Conservation (phyloP, 2,797 vertebrate species). For the Peromyscus melanophrys region DNA sequence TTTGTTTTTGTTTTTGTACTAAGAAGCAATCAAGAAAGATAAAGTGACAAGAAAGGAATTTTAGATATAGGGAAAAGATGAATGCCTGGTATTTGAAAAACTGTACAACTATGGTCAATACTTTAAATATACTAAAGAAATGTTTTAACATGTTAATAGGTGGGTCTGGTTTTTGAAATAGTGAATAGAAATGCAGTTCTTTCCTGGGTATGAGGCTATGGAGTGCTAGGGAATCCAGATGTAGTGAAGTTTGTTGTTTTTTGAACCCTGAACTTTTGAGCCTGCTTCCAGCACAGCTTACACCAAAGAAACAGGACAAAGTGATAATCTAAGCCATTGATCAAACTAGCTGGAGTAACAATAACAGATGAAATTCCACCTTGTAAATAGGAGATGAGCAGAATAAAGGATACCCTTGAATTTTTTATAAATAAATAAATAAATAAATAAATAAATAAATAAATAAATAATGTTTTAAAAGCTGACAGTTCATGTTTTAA, state of each 20-base stretch:
- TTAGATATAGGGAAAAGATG: constrained; percentile 48
- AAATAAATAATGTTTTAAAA: not conserved
- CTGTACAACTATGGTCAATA: not conserved
- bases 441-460: not conserved
- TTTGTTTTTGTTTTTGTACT: constrained; percentile 63
- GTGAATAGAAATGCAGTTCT: not conserved
- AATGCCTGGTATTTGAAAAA: constrained; percentile 32
- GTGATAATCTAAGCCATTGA: not conserved
- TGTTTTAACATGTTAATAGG: not conserved
- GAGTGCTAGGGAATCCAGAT: not conserved
- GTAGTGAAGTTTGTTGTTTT: not conserved
- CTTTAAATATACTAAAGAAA: constrained; percentile 62
- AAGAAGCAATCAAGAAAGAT: constrained; percentile 74
- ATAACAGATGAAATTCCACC: constrained; percentile 31
- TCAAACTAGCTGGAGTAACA: not conserved
- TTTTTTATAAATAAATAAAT: not conserved
- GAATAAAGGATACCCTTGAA: constrained; percentile 76
- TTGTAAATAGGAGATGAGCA: constrained; percentile 20
- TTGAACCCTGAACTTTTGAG: rapidly evolving
- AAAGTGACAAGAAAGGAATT: constrained; percentile 74
- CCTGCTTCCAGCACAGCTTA: too few species aligned
- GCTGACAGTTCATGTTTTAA: not conserved
- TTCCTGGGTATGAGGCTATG: not conserved
- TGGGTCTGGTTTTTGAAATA: constrained; percentile 15
- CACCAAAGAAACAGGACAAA: not conserved